Percentiles rank a stretch among this genome's conserved stretches.
Conservation (phyloP, 2,113 vertebrate species). For the Tragelaphus strepsiceros region DNA sequence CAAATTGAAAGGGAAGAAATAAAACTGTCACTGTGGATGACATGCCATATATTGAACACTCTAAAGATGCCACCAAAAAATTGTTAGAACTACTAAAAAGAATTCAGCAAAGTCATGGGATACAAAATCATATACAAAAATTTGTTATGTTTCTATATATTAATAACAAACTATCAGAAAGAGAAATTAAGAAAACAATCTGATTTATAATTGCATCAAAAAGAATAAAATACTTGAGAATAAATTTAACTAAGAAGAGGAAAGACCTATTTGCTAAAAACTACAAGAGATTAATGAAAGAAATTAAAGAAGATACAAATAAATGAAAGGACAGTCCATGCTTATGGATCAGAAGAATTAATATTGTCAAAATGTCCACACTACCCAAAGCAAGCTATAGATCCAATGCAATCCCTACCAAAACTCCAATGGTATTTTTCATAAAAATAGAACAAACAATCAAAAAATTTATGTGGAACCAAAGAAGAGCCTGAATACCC, state of each 20-base stretch:
- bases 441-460: not conserved
- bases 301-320: not conserved
- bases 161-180: not conserved
- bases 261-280: not conserved
- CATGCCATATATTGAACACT: not conserved
- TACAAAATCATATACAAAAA: not conserved
- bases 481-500: not conserved
- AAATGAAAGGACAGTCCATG: not conserved
- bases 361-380: not conserved
- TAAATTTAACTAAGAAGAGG: not conserved
- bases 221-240: not conserved
- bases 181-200: not conserved
- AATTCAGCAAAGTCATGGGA: not conserved
- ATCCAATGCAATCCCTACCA: not conserved
- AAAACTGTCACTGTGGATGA: not conserved
- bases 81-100: not conserved
- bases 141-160: not conserved
- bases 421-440: not conserved
- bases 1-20: not conserved
- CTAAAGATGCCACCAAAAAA: not conserved
- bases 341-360: not conserved
- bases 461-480: not conserved
- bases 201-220: not conserved
- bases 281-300: not conserved
- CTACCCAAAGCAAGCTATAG: not conserved